Conservation (phyloP, 2,888 invertebrate species). For the Quadriops clusia region DNA sequence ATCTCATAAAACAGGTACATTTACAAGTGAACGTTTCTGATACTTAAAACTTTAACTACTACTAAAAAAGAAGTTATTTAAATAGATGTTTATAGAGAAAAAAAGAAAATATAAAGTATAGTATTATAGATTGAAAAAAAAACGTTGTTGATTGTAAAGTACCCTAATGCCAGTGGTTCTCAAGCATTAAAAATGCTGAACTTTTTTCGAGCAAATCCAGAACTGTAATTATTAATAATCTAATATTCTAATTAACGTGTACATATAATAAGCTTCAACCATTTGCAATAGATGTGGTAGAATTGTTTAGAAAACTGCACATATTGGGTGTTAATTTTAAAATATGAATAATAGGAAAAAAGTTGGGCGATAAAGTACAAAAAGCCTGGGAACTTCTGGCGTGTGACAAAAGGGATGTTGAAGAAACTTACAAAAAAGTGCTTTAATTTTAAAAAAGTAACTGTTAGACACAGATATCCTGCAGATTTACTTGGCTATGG, state of each 20-base stretch:
- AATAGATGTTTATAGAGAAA: slow-evolving; percentile 29
- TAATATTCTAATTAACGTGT: too few species aligned
- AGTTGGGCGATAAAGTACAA: slow-evolving; percentile 34
- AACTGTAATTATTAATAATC: slow-evolving; percentile 18
- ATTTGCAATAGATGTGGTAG: slow-evolving; percentile 33
- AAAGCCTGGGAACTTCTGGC: slow-evolving; percentile 31
- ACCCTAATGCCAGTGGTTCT: slow-evolving; percentile 30
- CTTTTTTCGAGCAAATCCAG: slow-evolving; percentile 9
- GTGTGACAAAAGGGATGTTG: slow-evolving; percentile 33
- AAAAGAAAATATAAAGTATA: slow-evolving; percentile 22
- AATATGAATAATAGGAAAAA: slow-evolving; percentile 30
- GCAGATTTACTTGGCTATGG: slow-evolving; percentile 37
- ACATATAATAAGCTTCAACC: slow-evolving; percentile 30
- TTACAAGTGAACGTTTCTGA: slow-evolving; percentile 25
- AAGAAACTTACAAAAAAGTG: slow-evolving; percentile 37
- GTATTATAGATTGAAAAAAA: too few species aligned
- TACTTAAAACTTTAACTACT: too few species aligned
- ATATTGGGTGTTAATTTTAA: slow-evolving; percentile 32
- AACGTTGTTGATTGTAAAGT: slow-evolving; percentile 35
- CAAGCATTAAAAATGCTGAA: slow-evolving; percentile 26
- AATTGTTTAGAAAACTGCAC: slow-evolving; percentile 23
- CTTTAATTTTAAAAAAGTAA: slow-evolving; percentile 30
- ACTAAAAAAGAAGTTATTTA: slow-evolving; percentile 25
- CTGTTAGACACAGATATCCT: slow-evolving; percentile 29
- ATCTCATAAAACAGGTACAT: slow-evolving; percentile 27